Evolutionary conservation across 2,797 vertebrate species (phyloP).

Genomic region (Rhinophrynus dorsalis): DNA sequence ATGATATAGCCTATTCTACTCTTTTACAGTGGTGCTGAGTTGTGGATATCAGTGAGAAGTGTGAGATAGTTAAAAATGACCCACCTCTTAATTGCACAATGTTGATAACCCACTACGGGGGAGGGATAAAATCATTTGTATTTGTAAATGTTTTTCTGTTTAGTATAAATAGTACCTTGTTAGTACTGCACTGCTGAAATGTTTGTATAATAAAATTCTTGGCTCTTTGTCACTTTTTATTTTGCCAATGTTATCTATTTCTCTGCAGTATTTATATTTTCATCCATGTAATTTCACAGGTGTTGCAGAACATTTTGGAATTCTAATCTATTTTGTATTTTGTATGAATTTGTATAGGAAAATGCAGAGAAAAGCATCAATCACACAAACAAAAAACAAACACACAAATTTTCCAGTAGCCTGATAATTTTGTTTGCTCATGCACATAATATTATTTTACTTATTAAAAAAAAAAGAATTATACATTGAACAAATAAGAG

Average conservation of each 20-base stretch:
- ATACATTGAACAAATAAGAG: neutral
- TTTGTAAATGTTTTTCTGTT: neutral
- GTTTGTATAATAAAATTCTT: conserved; percentile 9
- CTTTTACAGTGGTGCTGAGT: no score
- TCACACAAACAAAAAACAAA: no score
- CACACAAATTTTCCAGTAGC: neutral
- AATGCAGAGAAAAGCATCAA: conserved; percentile 14
- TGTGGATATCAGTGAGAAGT: no score
- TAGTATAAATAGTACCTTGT: neutral
- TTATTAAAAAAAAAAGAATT: no score
- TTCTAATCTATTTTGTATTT: conserved; percentile 25
- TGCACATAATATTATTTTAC: no score
- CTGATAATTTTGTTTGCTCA: neutral
- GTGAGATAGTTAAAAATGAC: no score
- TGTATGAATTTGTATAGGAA: conserved; percentile 38
- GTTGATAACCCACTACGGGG: no score
- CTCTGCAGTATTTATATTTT: conserved; percentile 29
- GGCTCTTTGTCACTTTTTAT: conserved; percentile 11
- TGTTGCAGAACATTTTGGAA: neutral
- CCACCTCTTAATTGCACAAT: no score
- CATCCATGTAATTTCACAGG: conserved; percentile 15
- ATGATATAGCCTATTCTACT: no score
- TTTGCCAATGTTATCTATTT: conserved; percentile 27
- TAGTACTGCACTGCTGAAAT: neutral
- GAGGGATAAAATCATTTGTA: no score